A percentile compares a stretch with the other conserved stretches of the same genome.
Evolutionary conservation across 2,888 invertebrate genomes (phyloP).

Genomic region (Matsumyia berberina): DNA sequence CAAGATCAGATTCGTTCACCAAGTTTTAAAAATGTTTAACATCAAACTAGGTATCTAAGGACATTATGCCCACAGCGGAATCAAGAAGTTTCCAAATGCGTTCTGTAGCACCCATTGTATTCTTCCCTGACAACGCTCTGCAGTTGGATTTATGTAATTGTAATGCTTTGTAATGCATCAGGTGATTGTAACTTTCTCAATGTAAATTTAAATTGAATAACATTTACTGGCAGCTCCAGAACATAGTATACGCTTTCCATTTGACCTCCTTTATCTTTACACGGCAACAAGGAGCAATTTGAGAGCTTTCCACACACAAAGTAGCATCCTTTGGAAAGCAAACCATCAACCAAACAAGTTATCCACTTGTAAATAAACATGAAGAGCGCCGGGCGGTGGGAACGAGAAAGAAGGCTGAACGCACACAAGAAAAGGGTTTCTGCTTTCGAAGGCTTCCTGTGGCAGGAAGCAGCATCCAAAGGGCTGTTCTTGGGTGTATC

Average conservation of each 20-base stretch:
- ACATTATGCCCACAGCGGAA: too few species aligned
- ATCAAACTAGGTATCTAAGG: too few species aligned
- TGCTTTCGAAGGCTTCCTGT: neutral
- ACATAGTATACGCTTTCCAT: conserved; percentile 7
- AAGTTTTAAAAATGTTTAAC: too few species aligned
- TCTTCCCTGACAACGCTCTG: too few species aligned
- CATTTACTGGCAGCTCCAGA: neutral
- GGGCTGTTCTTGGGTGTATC: conserved; percentile 3
- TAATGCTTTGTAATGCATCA: neutral
- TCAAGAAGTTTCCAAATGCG: too few species aligned
- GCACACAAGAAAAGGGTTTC: conserved; percentile 18
- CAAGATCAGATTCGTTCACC: too few species aligned
- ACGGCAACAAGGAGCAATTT: conserved; percentile 3
- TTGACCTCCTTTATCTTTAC: neutral
- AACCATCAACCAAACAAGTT: conserved; percentile 37
- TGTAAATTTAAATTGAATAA: conserved; percentile 6
- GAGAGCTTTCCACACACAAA: conserved; percentile 24
- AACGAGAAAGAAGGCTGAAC: conserved; percentile 15
- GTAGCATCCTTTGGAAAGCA: conserved; percentile 24
- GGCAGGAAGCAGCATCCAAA: conserved; percentile 1
- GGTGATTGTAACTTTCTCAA: neutral
- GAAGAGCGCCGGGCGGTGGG: conserved; percentile 16
- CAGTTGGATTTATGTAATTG: too few species aligned
- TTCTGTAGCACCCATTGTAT: too few species aligned
- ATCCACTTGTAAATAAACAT: conserved; percentile 20